Conservation (phyloP, 2,113 vertebrate genomes). For the Crotalus tigris region DNA sequence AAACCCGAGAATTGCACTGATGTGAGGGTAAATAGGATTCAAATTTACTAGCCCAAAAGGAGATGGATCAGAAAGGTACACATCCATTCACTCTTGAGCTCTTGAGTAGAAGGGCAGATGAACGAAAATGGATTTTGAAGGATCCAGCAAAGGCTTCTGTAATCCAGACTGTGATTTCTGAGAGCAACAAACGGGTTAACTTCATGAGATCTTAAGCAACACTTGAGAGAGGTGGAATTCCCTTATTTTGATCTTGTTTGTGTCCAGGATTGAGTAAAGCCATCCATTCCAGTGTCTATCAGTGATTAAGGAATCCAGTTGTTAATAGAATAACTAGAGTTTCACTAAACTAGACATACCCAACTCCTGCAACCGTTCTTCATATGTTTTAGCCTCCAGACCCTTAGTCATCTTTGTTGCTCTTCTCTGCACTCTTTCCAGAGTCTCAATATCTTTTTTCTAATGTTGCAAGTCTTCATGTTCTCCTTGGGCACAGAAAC, state of each 20-base stretch:
- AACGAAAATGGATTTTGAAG: background rate
- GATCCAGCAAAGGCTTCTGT: background rate
- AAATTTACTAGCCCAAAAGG: background rate
- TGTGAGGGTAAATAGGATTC: background rate
- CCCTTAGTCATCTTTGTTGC: too few species aligned
- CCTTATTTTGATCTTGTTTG: too few species aligned
- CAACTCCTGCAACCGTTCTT: too few species aligned
- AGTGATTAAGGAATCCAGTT: background rate
- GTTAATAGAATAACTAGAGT: too few species aligned
- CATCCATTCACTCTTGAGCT: background rate
- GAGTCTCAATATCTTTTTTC: too few species aligned
- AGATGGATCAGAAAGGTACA: background rate
- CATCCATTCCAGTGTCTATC: fast-evolving
- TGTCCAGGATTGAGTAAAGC: background rate
- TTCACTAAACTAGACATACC: too few species aligned
- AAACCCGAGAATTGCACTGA: background rate
- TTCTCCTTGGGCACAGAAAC: constrained; percentile 26
- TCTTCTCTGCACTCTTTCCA: too few species aligned
- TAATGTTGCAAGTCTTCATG: fast-evolving
- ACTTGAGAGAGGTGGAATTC: background rate
- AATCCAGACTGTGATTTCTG: background rate
- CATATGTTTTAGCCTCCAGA: too few species aligned
- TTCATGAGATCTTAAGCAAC: background rate
- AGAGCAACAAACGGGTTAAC: background rate
- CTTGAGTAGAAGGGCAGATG: background rate